These are phyloP conservation scores for Apoderus coryli DNA, from an alignment of 2,888 invertebrate genomes.

Conservation along the genomic window DNA sequence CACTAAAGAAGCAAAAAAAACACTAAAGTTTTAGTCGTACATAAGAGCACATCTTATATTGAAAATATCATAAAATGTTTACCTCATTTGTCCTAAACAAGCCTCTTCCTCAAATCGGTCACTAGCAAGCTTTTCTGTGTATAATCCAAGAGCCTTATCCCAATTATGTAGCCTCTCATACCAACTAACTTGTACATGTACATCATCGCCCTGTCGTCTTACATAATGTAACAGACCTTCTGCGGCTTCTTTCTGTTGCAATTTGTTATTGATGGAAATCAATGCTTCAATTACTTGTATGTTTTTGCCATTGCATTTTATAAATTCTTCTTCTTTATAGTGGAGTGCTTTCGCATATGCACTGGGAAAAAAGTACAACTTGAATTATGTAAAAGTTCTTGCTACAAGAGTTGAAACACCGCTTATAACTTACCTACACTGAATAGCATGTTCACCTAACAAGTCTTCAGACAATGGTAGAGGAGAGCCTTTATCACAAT, in stretches of 20 bases:
- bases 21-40: neutral
- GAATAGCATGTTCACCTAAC: constrained; percentile 87
- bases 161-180: constrained; percentile 98
- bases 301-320: constrained; percentile 42
- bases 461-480: constrained; percentile 78
- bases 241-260: constrained; percentile 97
- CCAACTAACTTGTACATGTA: constrained; percentile 72
- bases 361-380: constrained; percentile 19
- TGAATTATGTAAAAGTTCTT: neutral
- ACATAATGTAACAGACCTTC: constrained; percentile 84
- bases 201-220: constrained; percentile 58
- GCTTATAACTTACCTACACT: constrained; percentile 48
- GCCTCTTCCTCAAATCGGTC: constrained; percentile 54
- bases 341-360: constrained; percentile 72
- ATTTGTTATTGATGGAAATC: constrained; percentile 93
- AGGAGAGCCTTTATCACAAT: constrained; percentile 93
- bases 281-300: constrained; percentile 84
- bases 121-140: constrained; percentile 58
- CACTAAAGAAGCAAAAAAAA: no score
- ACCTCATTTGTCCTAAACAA: constrained; percentile 80
- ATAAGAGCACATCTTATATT: neutral
- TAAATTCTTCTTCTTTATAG: constrained; percentile 90
- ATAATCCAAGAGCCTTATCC: constrained; percentile 88
- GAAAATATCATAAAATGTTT: no score
- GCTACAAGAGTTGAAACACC: constrained; percentile 1